Conservation (phyloP, 2,888 invertebrate genomes). For the Thysanoteuthis rhombus region DNA sequence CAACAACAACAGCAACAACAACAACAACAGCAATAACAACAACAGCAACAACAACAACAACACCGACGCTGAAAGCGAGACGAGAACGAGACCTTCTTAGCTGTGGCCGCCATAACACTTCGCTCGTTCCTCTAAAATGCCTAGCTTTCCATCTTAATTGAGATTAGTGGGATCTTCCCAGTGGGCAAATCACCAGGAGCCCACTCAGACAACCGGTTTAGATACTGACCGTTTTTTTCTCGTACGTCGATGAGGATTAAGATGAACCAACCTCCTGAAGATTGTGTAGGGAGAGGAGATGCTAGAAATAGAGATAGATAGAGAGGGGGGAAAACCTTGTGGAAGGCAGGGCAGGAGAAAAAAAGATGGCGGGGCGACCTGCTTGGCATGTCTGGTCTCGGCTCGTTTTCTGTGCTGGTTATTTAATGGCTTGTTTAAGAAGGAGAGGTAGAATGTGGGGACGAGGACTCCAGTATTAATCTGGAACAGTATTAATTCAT, state of each 20-base stretch:
- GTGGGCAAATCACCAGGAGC: background rate
- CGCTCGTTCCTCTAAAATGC: background rate
- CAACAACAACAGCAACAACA: no score
- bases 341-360: background rate
- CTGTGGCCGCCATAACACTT: background rate
- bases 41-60: background rate
- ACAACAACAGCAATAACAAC: no score
- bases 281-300: background rate
- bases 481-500: background rate
- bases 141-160: background rate
- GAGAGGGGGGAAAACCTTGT: background rate
- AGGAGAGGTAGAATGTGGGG: background rate
- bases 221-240: background rate
- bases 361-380: background rate
- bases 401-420: background rate
- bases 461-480: background rate
- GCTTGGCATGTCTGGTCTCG: background rate
- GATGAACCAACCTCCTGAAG: background rate
- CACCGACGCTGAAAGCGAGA: background rate
- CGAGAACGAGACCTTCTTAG: background rate
- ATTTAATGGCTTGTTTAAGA: background rate
- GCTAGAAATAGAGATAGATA: background rate
- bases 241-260: background rate
- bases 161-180: background rate
- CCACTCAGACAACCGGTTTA: background rate